Evolutionary conservation across 2,113 vertebrate genomes (phyloP).

Genomic region (Alexandromys fortis): DNA sequence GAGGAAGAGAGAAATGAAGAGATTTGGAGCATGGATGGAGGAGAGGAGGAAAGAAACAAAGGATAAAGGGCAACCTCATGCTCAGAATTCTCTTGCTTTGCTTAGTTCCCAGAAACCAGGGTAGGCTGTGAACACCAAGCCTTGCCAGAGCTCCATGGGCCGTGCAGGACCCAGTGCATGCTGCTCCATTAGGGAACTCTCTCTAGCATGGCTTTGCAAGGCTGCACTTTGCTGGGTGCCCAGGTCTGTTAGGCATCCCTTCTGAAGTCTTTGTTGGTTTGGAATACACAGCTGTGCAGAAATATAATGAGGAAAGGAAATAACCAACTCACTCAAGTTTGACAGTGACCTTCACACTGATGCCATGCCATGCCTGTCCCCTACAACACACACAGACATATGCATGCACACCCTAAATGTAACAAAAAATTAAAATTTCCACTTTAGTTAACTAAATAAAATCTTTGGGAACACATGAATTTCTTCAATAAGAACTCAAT

Average conservation of each 20-base stretch:
- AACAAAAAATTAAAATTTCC: background rate
- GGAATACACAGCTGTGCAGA: background rate
- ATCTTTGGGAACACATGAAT: background rate
- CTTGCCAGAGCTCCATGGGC: background rate
- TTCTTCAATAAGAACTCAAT: background rate
- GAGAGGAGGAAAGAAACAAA: background rate
- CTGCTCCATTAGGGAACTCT: fast-evolving
- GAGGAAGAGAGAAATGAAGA: background rate
- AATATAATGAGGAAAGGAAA: background rate
- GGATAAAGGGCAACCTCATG: background rate
- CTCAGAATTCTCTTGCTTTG: background rate
- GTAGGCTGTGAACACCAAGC: background rate
- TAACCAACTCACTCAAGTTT: background rate
- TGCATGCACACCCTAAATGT: background rate
- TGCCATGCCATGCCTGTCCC: no score
- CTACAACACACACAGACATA: background rate
- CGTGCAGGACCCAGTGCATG: background rate
- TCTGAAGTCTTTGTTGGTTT: background rate
- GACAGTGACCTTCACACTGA: background rate
- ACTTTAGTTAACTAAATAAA: constrained; percentile 18
- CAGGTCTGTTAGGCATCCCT: background rate
- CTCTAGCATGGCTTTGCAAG: fast-evolving
- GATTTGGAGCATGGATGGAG: background rate
- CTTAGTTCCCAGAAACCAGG: background rate
- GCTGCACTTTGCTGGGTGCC: no score